phyloP scores from a whole-genome alignment of 2,888 invertebrate genomes.

The Phymatocera aterrima region DNA sequence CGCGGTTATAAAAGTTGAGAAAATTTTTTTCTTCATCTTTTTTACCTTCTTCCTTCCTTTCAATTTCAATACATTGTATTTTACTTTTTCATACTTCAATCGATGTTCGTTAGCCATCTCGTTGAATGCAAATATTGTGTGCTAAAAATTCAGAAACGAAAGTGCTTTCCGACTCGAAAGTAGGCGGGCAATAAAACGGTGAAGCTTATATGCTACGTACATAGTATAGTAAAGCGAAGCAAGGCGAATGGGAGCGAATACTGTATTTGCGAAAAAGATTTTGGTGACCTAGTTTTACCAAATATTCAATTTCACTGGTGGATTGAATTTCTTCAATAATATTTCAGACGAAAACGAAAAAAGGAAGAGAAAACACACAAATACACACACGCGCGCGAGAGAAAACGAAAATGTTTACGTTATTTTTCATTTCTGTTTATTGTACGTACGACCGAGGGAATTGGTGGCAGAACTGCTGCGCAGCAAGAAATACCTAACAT shows the following conservation, averaged over 20 bases:
- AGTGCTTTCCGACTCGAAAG: background rate
- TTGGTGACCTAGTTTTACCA: conserved; percentile 8
- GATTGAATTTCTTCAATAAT: background rate
- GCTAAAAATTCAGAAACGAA: background rate
- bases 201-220: too few relatives aligned
- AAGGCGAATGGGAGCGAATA: background rate
- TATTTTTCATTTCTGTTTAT: background rate
- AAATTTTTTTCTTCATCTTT: background rate
- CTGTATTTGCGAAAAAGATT: conserved; percentile 27
- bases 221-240: background rate
- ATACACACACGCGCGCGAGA: too few relatives aligned
- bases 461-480: too few relatives aligned
- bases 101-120: background rate
- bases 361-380: background rate
- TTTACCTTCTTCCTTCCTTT: background rate
- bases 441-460: too few relatives aligned
- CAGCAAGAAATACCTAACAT: too few relatives aligned
- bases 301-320: conserved; percentile 2
- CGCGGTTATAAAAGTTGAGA: background rate
- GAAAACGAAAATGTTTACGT: too few relatives aligned
- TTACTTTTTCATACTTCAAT: too few relatives aligned
- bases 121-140: background rate
- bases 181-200: background rate
- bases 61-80: background rate
- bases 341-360: background rate